Evolutionary conservation across 2,113 vertebrate species (phyloP).

Genomic region (Camelus dromedarius): DNA sequence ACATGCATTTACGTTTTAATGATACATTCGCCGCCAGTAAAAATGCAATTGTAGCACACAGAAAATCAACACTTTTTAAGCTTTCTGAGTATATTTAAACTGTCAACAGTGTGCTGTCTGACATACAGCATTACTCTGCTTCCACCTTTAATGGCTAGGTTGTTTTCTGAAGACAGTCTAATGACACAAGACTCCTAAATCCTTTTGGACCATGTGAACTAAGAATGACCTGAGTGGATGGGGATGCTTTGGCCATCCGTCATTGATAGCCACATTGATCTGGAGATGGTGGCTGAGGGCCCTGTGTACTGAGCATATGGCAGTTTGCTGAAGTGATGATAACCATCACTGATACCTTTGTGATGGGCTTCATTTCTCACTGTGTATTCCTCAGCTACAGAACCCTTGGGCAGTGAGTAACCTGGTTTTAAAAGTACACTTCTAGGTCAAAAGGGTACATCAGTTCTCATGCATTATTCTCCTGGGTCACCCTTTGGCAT

Average conservation of each 20-base stretch:
- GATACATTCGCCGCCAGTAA: constrained; percentile 59
- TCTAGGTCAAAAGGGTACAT: constrained; percentile 75
- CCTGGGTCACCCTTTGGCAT: background rate
- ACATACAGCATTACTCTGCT: constrained; percentile 73
- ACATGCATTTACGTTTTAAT: constrained; percentile 76
- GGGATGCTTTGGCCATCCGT: constrained; percentile 79
- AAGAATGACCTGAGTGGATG: constrained; percentile 85
- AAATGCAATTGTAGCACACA: constrained; percentile 80
- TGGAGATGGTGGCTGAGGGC: constrained; percentile 86
- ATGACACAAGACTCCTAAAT: constrained; percentile 79
- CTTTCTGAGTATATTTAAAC: constrained; percentile 79
- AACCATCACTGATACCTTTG: constrained; percentile 83
- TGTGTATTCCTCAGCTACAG: constrained; percentile 70
- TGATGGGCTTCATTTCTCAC: constrained; percentile 77
- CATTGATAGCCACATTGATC: constrained; percentile 87
- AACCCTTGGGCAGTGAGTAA: constrained; percentile 67
- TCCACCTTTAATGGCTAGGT: constrained; percentile 78
- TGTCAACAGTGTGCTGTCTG: constrained; percentile 75
- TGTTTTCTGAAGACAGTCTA: constrained; percentile 80
- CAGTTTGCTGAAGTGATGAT: constrained; percentile 83
- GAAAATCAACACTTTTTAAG: constrained; percentile 82
- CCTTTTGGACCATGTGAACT: constrained; percentile 82
- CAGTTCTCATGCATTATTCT: constrained; percentile 12
- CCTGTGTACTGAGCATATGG: constrained; percentile 83
- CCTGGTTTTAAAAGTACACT: constrained; percentile 75